Evolutionary conservation across 2,113 vertebrate species (phyloP), one percentile per base, ranked within the genome.

Genomic region (Balaenoptera acutorostrata): DNA sequence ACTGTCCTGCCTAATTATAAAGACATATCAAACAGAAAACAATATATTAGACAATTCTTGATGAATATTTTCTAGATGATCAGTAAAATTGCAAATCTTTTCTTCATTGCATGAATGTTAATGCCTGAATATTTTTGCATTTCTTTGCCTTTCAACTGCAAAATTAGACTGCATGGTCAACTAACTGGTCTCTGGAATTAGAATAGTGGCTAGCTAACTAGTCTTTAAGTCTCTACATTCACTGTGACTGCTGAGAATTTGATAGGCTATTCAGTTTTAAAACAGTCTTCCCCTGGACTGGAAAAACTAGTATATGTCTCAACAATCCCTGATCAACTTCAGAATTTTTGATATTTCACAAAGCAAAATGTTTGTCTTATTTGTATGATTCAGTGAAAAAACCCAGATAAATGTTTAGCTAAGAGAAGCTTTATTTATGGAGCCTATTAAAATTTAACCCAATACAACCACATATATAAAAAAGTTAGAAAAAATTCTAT

Each of bases 61-160:
- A 87, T 93, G 66, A 81, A 59, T 95, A 80, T 72, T 92, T 95
- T 93, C 64, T 66, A 64, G 18, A 55, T 85, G 23, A 81, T 31
- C 49, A 95, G 59, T 94, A 39, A 90, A 95, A 82, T 61, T 77
- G 8, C 25, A 69, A 46, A 29, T 10, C 31, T 86, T 93, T 81
- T 41, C 68, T 85, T 97, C 44, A 74, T 27, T 61, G 13, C 1
- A 44, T 85, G 18, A 61, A 59, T 85, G 17, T 85, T 46, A 80
- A n/a, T 14, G 21, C 21, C 18, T 85, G 33, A 66, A 86, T 52
- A 5, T 81, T 95, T 85, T 80, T 44, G 27, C 3, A 20, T 61
- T 41, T 96, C 46, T 75, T 69, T 63, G 29, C 12, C 31, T 90
- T 96, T 72, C 21, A 75, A 52, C 10, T 90, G 23, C 69, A 41